A percentile compares a stretch with the other conserved stretches of the same genome.
Evolutionary conservation across 2,888 invertebrate genomes (phyloP).

Genomic region (Melieria crassipennis): DNA sequence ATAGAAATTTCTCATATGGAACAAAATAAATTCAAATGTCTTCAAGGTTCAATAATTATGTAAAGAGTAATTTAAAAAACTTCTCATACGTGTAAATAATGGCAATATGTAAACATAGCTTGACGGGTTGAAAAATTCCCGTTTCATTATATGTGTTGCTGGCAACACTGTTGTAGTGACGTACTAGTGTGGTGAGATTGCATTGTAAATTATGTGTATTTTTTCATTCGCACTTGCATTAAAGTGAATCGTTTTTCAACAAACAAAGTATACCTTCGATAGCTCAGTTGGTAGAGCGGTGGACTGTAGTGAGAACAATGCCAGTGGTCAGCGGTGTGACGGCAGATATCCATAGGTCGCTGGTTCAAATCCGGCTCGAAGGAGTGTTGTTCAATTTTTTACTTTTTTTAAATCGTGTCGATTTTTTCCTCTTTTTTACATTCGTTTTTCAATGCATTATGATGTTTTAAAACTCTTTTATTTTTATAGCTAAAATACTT

Average conservation of each 20-base stretch:
- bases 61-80: too few relatives aligned
- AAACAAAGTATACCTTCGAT: slow-evolving; percentile 50
- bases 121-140: too few relatives aligned
- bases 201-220: background rate
- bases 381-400: slow-evolving; percentile 55
- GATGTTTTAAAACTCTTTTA: too few relatives aligned
- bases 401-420: background rate
- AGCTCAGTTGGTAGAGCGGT: slow-evolving; percentile 64
- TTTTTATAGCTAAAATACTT: too few relatives aligned
- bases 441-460: too few relatives aligned
- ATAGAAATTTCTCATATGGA: too few relatives aligned
- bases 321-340: background rate
- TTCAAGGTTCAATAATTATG: too few relatives aligned
- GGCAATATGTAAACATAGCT: too few relatives aligned
- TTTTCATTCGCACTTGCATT: background rate
- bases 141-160: background rate
- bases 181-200: background rate
- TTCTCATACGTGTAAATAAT: too few relatives aligned
- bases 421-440: background rate
- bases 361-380: slow-evolving; percentile 77
- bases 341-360: slow-evolving; percentile 72
- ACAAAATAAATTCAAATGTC: too few relatives aligned
- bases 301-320: slow-evolving; percentile 53
- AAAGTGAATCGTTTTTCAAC: background rate
- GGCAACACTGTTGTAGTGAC: background rate